Percentiles rank a stretch among this genome's conserved stretches.
These are phyloP conservation scores for Notarius quadriscutis DNA, from an alignment of 2,113 vertebrate species.

Conservation along the genomic window DNA sequence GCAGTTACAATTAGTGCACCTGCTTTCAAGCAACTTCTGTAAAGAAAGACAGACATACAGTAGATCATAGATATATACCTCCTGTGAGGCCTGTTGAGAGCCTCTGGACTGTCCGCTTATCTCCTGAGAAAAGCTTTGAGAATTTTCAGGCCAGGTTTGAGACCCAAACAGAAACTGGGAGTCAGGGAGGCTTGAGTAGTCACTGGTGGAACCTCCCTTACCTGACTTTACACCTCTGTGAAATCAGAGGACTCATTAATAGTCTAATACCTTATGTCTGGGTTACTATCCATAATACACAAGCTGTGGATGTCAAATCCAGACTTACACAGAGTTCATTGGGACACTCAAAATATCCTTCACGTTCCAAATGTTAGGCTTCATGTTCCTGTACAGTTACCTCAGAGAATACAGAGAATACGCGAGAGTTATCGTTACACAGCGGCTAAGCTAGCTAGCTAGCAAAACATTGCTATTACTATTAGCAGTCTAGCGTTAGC, in stretches of 20 bases:
- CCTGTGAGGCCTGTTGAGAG: constrained; percentile 83
- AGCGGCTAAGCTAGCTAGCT: neutral
- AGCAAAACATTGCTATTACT: neutral
- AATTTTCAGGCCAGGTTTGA: constrained; percentile 84
- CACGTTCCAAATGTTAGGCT: constrained; percentile 82
- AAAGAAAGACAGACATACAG: neutral
- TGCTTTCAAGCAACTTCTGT: neutral
- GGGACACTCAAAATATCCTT: constrained; percentile 86
- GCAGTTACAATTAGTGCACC: neutral
- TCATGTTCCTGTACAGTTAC: constrained; percentile 72
- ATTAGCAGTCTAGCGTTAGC: neutral
- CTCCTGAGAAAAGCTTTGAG: constrained; percentile 70
- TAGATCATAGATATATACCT: constrained; percentile 69
- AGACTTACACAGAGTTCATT: constrained; percentile 72
- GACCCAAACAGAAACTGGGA: constrained; percentile 89
- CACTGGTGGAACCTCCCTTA: constrained; percentile 68
- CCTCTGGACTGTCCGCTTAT: constrained; percentile 74
- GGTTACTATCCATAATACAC: neutral
- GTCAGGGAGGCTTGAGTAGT: constrained; percentile 80
- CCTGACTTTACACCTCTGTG: constrained; percentile 64
- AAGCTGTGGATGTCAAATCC: neutral
- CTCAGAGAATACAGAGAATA: neutral
- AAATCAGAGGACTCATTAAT: neutral
- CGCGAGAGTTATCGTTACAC: neutral
- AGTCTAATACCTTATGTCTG: neutral